These are phyloP conservation scores for Gracilinanus agilis DNA, from an alignment of 2,113 vertebrate species.

Conservation along the genomic window DNA sequence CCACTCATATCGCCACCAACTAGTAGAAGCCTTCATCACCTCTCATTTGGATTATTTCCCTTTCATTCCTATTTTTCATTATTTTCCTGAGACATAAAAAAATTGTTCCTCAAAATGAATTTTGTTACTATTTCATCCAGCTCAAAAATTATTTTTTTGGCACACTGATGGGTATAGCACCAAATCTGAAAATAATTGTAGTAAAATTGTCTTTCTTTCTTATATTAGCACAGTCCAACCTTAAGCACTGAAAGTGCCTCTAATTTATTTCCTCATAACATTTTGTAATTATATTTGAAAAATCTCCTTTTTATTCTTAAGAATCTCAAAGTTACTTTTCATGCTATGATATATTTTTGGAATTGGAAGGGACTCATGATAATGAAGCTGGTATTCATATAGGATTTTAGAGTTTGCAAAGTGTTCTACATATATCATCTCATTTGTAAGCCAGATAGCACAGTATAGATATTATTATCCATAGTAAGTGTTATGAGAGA, in stretches of 20 bases:
- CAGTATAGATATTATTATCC: not conserved
- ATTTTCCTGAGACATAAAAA: not conserved
- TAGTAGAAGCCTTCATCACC: not conserved
- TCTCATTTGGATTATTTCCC: not conserved
- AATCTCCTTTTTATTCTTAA: not conserved
- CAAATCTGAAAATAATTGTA: not conserved
- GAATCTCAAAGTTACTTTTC: not conserved
- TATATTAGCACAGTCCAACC: not conserved
- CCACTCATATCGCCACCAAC: not conserved
- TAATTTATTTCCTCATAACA: not conserved
- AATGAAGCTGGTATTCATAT: not conserved
- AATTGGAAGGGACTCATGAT: not conserved
- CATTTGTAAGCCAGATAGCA: not conserved
- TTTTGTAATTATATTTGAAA: not conserved
- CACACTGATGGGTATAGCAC: not conserved
- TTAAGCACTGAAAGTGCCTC: not conserved
- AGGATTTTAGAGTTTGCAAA: not conserved
- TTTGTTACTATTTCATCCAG: not conserved
- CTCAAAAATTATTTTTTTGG: not conserved
- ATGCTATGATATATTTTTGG: not conserved
- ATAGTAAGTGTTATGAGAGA: not conserved
- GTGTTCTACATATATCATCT: not conserved
- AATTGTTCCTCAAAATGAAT: not conserved
- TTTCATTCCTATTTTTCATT: not conserved
- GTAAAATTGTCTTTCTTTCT: not conserved